Evolutionary conservation across 2,888 invertebrate genomes (phyloP).

Genomic region (Hyalella azteca): DNA sequence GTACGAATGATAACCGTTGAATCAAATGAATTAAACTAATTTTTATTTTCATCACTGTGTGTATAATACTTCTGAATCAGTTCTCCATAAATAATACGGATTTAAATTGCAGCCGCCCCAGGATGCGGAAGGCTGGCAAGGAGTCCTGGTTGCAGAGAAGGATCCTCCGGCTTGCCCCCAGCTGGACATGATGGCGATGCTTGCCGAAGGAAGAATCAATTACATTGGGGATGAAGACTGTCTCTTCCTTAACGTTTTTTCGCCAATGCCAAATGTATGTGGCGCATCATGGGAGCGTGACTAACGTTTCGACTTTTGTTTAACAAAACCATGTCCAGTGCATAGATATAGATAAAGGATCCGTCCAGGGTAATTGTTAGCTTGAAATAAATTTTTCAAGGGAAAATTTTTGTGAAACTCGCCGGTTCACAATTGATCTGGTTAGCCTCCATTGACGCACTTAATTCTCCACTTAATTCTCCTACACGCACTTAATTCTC

Average conservation of each 20-base stretch:
- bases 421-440: not conserved
- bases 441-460: not conserved
- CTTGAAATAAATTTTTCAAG: not conserved
- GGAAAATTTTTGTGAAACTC: not conserved
- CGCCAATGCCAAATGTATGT: slow-evolving; percentile 44
- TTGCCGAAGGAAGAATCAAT: not conserved
- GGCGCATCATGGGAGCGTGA: too few relatives aligned
- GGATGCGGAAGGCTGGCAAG: slow-evolving; percentile 22
- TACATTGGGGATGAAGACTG: slow-evolving; percentile 53
- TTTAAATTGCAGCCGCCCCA: slow-evolving; percentile 32
- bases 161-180: slow-evolving; percentile 13
- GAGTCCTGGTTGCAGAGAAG: not conserved
- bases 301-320: too few relatives aligned
- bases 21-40: too few relatives aligned
- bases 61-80: too few relatives aligned
- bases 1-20: too few relatives aligned
- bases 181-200: not conserved
- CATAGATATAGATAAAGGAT: not conserved
- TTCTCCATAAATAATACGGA: too few relatives aligned
- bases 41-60: too few relatives aligned
- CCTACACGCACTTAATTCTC: not conserved
- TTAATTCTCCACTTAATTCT: not conserved
- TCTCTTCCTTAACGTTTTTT: slow-evolving; percentile 57
- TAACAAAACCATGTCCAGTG: not conserved
- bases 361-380: not conserved